Conservation (phyloP, 2,113 vertebrate genomes). For the Cricetomys ansorgei region DNA sequence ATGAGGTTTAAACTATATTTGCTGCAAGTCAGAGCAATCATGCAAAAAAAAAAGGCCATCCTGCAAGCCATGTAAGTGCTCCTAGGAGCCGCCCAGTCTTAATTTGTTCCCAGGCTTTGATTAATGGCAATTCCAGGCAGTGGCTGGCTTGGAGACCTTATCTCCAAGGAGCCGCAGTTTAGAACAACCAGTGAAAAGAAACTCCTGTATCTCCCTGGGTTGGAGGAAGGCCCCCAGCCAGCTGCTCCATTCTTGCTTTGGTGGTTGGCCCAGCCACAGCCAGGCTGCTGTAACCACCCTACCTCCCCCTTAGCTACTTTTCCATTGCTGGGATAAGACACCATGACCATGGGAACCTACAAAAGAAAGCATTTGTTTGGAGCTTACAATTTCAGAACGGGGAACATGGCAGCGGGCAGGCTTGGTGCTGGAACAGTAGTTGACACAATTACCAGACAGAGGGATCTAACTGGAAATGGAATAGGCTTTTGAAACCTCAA, state of each 20-base stretch:
- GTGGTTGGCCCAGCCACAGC: background rate
- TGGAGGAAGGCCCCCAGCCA: background rate
- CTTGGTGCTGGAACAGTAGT: background rate
- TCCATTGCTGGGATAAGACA: background rate
- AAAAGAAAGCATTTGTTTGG: background rate
- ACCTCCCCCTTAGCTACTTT: background rate
- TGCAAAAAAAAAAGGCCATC: background rate
- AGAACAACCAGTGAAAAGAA: constrained; percentile 1
- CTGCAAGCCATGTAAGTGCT: background rate
- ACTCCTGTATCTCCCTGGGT: background rate
- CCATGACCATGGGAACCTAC: background rate
- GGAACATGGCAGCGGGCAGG: background rate
- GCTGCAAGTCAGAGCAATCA: background rate
- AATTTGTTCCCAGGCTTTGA: constrained; percentile 64
- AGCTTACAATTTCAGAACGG: background rate
- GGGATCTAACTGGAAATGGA: background rate
- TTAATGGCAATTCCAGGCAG: constrained; percentile 62
- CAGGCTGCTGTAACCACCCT: background rate
- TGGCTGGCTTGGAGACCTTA: constrained; percentile 5
- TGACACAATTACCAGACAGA: background rate
- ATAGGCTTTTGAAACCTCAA: background rate
- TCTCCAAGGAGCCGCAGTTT: constrained; percentile 38
- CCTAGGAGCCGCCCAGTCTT: constrained; percentile 34
- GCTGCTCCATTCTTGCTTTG: background rate
- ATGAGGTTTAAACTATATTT: constrained; percentile 41